These are phyloP conservation scores for Lathronympha strigana DNA, from an alignment of 2,888 invertebrate species.

Conservation along the genomic window DNA sequence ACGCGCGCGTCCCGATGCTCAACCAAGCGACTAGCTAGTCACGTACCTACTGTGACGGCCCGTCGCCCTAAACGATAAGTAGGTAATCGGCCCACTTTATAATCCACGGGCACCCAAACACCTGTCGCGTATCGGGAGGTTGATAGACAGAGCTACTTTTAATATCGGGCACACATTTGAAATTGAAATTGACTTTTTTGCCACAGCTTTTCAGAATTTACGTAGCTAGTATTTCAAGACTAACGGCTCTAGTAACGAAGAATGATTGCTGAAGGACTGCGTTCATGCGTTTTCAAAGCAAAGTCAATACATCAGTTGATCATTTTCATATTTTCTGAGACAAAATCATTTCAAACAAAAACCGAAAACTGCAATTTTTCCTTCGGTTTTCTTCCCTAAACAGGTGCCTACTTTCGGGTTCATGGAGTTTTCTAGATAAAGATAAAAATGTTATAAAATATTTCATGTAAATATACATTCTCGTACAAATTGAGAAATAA, in stretches of 20 bases:
- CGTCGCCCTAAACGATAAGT: constrained; percentile 20
- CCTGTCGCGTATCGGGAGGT: constrained; percentile 20
- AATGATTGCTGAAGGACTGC: background rate
- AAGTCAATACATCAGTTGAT: background rate
- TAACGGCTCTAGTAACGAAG: background rate
- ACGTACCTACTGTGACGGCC: constrained; percentile 44
- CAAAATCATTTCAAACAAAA: background rate
- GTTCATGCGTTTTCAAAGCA: background rate
- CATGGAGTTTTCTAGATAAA: too few species aligned
- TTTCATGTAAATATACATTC: too few species aligned
- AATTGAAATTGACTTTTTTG: background rate
- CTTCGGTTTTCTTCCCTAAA: too few species aligned
- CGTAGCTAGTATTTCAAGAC: background rate
- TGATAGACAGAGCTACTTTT: background rate
- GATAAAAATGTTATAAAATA: too few species aligned
- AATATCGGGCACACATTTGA: background rate
- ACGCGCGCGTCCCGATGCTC: constrained; percentile 55
- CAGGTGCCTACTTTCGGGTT: too few species aligned
- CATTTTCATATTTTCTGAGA: background rate
- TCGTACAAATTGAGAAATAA: too few species aligned
- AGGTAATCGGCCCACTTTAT: constrained; percentile 25
- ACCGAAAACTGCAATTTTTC: background rate
- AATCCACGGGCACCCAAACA: constrained; percentile 8
- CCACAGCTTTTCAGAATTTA: background rate
- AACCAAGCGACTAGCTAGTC: constrained; percentile 47